Conservation (phyloP, 1,140 invertebrate genomes). For the Drosophila rufa region DNA sequence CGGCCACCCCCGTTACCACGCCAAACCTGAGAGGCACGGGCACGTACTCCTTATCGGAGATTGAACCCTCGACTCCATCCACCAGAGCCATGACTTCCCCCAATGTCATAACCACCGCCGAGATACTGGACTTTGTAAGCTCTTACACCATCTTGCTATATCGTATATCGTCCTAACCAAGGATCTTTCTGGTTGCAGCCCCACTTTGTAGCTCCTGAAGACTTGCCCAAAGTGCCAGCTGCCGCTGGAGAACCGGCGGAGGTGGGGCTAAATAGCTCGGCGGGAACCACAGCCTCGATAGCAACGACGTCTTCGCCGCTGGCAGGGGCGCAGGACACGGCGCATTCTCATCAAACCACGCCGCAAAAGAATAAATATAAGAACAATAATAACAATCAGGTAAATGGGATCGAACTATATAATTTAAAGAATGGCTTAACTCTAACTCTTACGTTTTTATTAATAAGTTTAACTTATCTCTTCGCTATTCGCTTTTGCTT, state of each 20-base stretch:
- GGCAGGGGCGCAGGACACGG: constrained; percentile 27
- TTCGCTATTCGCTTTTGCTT: too few relatives aligned
- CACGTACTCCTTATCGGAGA: constrained; percentile 44
- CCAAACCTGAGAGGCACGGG: constrained; percentile 55
- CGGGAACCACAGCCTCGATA: constrained; percentile 71
- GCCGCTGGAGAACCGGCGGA: constrained; percentile 45
- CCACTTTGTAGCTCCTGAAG: constrained; percentile 44
- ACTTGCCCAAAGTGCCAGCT: constrained; percentile 58
- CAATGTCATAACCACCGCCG: constrained; percentile 61
- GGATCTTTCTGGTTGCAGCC: constrained; percentile 24
- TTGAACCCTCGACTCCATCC: constrained; percentile 64
- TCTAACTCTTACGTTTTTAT: too few relatives aligned
- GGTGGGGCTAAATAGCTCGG: constrained; percentile 62
- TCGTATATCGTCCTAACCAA: neutral
- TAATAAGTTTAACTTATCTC: too few relatives aligned
- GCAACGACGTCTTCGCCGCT: constrained; percentile 58
- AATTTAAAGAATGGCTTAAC: too few relatives aligned
- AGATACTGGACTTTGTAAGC: constrained; percentile 65
- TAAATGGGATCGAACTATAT: neutral
- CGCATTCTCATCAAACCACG: constrained; percentile 32
- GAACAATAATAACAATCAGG: constrained; percentile 73
- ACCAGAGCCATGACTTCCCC: constrained; percentile 64
- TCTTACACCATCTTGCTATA: too few relatives aligned
- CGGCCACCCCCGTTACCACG: constrained; percentile 52
- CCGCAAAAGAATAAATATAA: constrained; percentile 64